A percentile compares a stretch with the other conserved stretches of the same genome.
phyloP scores from a whole-genome alignment of 53 echinoderm and acorn worm genomes.

The Zoroaster sp. region DNA sequence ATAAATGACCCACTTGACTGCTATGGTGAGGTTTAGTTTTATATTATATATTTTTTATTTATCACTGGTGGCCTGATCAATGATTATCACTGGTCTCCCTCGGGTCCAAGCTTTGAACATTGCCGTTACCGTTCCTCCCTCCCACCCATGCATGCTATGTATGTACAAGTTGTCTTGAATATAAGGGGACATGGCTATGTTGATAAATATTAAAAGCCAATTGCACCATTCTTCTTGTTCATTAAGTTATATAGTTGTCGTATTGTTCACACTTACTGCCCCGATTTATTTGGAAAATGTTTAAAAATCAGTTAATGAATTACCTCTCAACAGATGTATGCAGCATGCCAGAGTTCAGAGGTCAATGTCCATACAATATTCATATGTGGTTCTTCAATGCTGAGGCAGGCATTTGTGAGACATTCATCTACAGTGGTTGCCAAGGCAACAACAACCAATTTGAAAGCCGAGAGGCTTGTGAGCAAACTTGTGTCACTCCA shows the following conservation, averaged over 20 bases:
- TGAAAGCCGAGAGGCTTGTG: constrained; percentile 22
- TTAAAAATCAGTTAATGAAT: too few relatives aligned
- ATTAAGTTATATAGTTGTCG: too few relatives aligned
- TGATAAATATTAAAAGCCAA: too few relatives aligned
- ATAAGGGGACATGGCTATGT: too few relatives aligned
- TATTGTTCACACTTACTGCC: too few relatives aligned
- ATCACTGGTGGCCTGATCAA: not conserved
- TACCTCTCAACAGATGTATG: constrained; percentile 70
- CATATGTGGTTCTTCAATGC: constrained; percentile 78
- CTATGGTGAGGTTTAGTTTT: not conserved
- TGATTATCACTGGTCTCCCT: too few relatives aligned
- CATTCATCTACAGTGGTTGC: constrained; percentile 84
- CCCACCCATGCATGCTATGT: too few relatives aligned
- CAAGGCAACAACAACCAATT: constrained; percentile 82
- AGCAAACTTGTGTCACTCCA: constrained; percentile 44
- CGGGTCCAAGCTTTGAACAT: not conserved
- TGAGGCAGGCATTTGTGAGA: constrained; percentile 65
- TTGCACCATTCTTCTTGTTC: too few relatives aligned
- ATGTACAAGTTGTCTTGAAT: too few relatives aligned
- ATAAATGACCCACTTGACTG: constrained; percentile 27
- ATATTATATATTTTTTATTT: too few relatives aligned
- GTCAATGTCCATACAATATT: constrained; percentile 62
- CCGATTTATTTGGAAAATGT: too few relatives aligned
- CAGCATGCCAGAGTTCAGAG: constrained; percentile 66
- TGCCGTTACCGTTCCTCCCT: too few relatives aligned